These are phyloP conservation scores for Daboia siamensis DNA, from an alignment of 2,113 vertebrate species.

Conservation along the genomic window DNA sequence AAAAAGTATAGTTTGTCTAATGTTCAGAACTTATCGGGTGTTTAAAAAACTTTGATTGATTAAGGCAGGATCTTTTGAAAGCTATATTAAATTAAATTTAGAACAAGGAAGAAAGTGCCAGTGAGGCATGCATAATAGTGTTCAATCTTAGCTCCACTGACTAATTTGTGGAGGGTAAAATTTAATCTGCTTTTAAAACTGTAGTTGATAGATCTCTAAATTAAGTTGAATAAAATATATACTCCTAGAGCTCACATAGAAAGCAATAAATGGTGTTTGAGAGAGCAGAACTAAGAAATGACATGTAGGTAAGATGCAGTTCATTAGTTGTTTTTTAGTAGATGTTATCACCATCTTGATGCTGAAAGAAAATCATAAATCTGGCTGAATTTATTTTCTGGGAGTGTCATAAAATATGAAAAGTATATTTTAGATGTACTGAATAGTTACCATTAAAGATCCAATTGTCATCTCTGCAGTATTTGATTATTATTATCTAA, in stretches of 20 bases:
- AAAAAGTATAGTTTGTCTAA: neutral
- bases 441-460: constrained; percentile 5
- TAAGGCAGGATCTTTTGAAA: neutral
- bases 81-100: neutral
- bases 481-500: constrained; percentile 44
- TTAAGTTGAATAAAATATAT: constrained; percentile 3
- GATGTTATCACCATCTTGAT: constrained; percentile 40
- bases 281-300: constrained; percentile 58
- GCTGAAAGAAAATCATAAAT: constrained; percentile 50
- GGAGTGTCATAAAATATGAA: constrained; percentile 21
- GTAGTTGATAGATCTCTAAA: neutral
- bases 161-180: neutral
- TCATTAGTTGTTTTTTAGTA: constrained; percentile 47
- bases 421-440: constrained; percentile 40
- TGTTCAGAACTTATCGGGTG: neutral
- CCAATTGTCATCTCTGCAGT: constrained; percentile 31
- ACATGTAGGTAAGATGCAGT: constrained; percentile 43
- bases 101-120: neutral
- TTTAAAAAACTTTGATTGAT: neutral
- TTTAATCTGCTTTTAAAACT: constrained; percentile 8
- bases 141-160: neutral
- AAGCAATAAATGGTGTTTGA: constrained; percentile 48
- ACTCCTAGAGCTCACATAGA: neutral
- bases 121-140: neutral
- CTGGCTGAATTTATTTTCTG: constrained; percentile 43